Conservation (phyloP, 2,113 vertebrate species). For the Dolichallabes microphthalmus region DNA sequence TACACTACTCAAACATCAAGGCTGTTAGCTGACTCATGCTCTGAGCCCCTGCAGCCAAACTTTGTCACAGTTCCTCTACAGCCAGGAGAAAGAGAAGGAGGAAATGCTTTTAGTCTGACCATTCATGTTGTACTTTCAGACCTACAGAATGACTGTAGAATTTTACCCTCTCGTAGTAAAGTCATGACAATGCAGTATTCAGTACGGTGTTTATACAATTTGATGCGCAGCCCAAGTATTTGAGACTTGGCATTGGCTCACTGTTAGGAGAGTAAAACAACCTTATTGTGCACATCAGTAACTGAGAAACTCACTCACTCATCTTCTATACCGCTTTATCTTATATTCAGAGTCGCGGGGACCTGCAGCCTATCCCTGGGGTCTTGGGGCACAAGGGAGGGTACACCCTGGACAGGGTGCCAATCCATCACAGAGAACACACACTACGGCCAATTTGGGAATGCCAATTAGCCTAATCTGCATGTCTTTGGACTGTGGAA, state of each 20-base stretch:
- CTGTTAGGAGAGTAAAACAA: not conserved
- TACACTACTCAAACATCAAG: not conserved
- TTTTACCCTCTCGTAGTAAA: not conserved
- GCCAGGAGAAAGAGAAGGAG: not conserved
- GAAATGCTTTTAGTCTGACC: not conserved
- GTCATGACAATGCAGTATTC: not conserved
- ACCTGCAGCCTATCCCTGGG: too few relatives aligned
- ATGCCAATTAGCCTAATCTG: too few relatives aligned
- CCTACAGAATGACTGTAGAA: not conserved
- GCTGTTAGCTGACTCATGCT: not conserved
- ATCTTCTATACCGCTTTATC: too few relatives aligned
- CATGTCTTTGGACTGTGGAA: too few relatives aligned
- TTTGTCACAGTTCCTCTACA: not conserved
- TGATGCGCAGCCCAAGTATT: not conserved
- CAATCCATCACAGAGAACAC: too few relatives aligned
- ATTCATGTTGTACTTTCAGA: not conserved
- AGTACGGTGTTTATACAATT: not conserved
- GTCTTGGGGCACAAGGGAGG: too few relatives aligned
- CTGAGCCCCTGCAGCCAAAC: not conserved
- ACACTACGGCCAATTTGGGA: too few relatives aligned
- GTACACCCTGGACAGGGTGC: too few relatives aligned
- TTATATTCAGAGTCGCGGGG: too few relatives aligned
- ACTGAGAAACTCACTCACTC: too few relatives aligned
- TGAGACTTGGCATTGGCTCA: not conserved
- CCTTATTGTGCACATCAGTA: not conserved